phyloP scores from a whole-genome alignment of 1,140 invertebrate species.

The Rhagoletis pomonella region DNA sequence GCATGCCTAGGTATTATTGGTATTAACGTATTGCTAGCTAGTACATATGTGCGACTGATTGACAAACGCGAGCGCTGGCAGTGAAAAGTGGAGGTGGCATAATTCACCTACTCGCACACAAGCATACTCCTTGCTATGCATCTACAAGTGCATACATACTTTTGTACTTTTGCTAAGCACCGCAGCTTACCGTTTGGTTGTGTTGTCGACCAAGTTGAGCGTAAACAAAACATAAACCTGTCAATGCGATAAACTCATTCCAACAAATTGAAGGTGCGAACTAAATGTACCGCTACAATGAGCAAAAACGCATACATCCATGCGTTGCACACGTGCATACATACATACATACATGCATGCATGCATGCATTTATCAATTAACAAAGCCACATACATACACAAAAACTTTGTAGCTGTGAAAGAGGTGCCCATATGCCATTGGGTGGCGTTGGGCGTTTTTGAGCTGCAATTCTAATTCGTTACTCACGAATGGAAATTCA shows the following conservation, averaged over 20 bases:
- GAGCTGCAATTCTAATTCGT: background rate
- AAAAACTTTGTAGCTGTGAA: background rate
- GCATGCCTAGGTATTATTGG: background rate
- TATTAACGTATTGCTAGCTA: background rate
- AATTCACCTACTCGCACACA: background rate
- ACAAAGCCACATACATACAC: background rate
- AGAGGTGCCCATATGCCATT: background rate
- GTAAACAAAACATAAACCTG: conserved; percentile 74
- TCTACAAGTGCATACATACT: background rate
- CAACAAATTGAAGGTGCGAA: conserved; percentile 67
- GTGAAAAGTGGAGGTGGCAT: background rate
- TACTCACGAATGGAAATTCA: conserved; percentile 24
- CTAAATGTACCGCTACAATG: conserved; percentile 36
- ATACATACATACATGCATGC: background rate
- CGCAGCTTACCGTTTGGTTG: background rate
- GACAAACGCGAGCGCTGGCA: conserved; percentile 29
- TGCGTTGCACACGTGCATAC: no score
- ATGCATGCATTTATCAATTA: background rate
- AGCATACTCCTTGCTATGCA: background rate
- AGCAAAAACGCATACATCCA: no score
- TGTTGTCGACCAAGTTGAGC: conserved; percentile 57
- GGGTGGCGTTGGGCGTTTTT: background rate
- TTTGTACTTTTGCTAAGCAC: background rate
- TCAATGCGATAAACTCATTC: conserved; percentile 71
- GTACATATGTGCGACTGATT: background rate